Conservation (phyloP, 2,797 vertebrate genomes). For the Characodon lateralis region DNA sequence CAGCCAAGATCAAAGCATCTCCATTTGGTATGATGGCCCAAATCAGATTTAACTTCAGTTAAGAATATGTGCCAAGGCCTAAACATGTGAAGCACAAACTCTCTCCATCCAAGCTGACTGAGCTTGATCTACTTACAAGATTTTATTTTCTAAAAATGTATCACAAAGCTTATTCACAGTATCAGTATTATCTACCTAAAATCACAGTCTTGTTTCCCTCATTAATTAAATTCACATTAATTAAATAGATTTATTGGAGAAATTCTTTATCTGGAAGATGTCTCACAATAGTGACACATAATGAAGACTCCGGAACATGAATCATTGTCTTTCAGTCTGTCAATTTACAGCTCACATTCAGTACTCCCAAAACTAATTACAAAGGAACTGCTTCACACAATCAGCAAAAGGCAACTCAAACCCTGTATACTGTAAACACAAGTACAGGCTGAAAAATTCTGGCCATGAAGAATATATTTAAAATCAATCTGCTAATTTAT, state of each 20-base stretch:
- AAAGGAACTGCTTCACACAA: not conserved
- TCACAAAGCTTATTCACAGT: not conserved
- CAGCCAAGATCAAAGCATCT: not conserved
- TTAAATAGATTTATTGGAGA: conserved; percentile 34
- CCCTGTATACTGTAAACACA: not conserved
- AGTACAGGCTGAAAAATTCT: not conserved
- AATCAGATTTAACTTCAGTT: not conserved
- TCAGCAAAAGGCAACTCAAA: conserved; percentile 1
- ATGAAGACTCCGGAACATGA: conserved; percentile 26
- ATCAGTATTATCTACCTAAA: conserved; percentile 24
- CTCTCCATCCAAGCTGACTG: not conserved
- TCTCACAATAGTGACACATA: not conserved
- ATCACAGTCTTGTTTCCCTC: conserved; percentile 19
- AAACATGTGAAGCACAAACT: not conserved
- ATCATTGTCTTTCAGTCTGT: conserved; percentile 30
- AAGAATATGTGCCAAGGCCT: not conserved
- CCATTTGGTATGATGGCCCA: not conserved
- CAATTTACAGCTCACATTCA: conserved; percentile 24
- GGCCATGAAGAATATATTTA: conserved; percentile 9
- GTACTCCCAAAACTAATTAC: conserved; percentile 11
- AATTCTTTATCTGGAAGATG: conserved; percentile 34
- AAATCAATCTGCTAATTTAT: conserved; percentile 24
- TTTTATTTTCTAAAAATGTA: not conserved
- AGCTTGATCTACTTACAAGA: not conserved
- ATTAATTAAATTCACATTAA: conserved; percentile 47